Percentiles rank a stretch among this genome's conserved stretches.
These are phyloP conservation scores for Helobdella robusta DNA, from an alignment of 2,888 invertebrate species.

Conservation along the genomic window DNA sequence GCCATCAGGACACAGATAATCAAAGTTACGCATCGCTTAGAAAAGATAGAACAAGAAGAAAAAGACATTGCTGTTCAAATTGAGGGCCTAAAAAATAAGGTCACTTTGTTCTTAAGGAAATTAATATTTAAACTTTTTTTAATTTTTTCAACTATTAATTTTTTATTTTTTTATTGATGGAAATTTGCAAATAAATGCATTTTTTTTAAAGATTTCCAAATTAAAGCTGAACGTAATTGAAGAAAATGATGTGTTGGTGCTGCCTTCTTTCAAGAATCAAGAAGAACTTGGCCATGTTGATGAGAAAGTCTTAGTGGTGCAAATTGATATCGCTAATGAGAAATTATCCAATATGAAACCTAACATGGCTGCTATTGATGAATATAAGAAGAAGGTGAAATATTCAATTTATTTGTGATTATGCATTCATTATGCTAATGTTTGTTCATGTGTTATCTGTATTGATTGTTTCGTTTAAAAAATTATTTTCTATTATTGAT, in stretches of 20 bases:
- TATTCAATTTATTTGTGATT: neutral
- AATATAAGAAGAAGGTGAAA: slow-evolving; percentile 52
- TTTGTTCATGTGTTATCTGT: neutral
- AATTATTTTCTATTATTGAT: neutral
- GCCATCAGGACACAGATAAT: slow-evolving; percentile 68
- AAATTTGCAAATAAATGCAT: neutral
- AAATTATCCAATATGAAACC: slow-evolving; percentile 50
- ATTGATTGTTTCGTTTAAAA: neutral
- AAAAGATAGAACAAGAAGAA: slow-evolving; percentile 48
- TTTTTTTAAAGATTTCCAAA: too few species aligned
- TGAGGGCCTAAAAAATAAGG: slow-evolving; percentile 40
- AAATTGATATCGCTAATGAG: slow-evolving; percentile 63
- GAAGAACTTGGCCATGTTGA: neutral
- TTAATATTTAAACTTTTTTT: too few species aligned
- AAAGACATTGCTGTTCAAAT: slow-evolving; percentile 49
- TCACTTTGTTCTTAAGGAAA: too few species aligned
- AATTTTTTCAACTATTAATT: too few species aligned
- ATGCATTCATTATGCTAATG: neutral
- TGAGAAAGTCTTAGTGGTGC: slow-evolving; percentile 52
- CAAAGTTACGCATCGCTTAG: slow-evolving; percentile 65
- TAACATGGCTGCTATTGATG: slow-evolving; percentile 60
- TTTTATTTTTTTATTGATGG: too few species aligned
- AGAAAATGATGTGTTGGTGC: neutral
- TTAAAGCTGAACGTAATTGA: neutral
- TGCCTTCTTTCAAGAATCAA: neutral